phyloP scores from a whole-genome alignment of 2,113 vertebrate genomes.

The Mesembrinibis cayennensis region DNA sequence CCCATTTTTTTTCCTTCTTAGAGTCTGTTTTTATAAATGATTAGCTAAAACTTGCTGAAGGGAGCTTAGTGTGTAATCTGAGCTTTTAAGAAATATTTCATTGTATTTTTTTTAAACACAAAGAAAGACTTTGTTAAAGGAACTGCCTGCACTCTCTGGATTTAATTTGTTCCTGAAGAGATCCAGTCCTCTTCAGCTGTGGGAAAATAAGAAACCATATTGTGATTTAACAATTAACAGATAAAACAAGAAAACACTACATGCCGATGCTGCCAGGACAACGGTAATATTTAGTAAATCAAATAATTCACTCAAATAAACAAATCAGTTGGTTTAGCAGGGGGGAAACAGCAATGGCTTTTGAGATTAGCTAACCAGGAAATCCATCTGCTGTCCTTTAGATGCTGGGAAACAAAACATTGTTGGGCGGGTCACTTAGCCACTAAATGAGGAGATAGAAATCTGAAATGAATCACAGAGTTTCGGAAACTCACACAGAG shows the following conservation, averaged over 20 bases:
- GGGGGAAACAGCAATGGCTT: background rate
- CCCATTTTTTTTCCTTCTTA: background rate
- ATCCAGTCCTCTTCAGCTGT: background rate
- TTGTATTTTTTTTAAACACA: background rate
- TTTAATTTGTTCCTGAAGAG: background rate
- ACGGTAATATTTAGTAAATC: background rate
- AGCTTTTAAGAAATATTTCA: background rate
- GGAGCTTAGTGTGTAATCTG: background rate
- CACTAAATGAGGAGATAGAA: background rate
- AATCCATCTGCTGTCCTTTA: background rate
- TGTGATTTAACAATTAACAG: constrained; percentile 1
- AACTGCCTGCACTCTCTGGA: background rate
- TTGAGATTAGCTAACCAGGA: background rate
- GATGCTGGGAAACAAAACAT: background rate
- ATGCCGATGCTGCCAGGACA: background rate
- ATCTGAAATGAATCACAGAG: background rate
- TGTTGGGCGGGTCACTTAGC: background rate
- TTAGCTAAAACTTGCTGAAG: background rate
- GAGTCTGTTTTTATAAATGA: background rate
- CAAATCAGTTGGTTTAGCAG: background rate
- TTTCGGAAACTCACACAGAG: background rate
- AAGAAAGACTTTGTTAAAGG: background rate
- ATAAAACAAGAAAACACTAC: background rate
- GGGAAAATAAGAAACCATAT: background rate
- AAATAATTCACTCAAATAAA: background rate